These are phyloP conservation scores for Bombus sibiricus DNA, from an alignment of 1,140 invertebrate genomes.

Conservation along the genomic window DNA sequence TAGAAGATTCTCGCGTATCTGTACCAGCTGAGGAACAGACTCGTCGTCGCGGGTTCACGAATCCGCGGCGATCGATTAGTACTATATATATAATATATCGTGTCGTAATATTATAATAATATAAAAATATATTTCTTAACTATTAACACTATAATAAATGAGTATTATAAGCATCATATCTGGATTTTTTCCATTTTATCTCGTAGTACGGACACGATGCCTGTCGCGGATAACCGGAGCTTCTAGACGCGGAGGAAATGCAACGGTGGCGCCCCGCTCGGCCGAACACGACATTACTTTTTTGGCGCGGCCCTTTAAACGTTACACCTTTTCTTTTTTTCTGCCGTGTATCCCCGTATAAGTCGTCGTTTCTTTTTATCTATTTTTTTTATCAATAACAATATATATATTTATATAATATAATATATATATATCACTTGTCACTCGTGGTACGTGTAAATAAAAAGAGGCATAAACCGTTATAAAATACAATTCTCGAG, in stretches of 20 bases:
- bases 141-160: constrained; percentile 83
- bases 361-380: constrained; percentile 47
- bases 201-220: constrained; percentile 79
- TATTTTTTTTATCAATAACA: constrained; percentile 79
- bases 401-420: constrained; percentile 65
- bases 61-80: constrained; percentile 59
- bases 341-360: constrained; percentile 27
- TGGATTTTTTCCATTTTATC: constrained; percentile 59
- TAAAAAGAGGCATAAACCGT: constrained; percentile 83
- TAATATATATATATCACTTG: constrained; percentile 77
- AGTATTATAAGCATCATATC: constrained; percentile 82
- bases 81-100: constrained; percentile 62
- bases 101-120: constrained; percentile 80
- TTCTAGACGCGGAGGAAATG: constrained; percentile 79
- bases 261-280: constrained; percentile 63
- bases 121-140: constrained; percentile 84
- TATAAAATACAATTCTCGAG: constrained; percentile 83
- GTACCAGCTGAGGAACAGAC: constrained; percentile 59
- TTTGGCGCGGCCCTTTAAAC: constrained; percentile 49
- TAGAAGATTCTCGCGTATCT: constrained; percentile 39
- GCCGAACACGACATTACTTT: constrained; percentile 43
- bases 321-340: constrained; percentile 1
- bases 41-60: constrained; percentile 53
- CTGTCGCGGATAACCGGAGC: constrained; percentile 82
- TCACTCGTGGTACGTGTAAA: constrained; percentile 81